Conservation (phyloP, 2,797 vertebrate species). For the Gymnoscopelus braueri region DNA sequence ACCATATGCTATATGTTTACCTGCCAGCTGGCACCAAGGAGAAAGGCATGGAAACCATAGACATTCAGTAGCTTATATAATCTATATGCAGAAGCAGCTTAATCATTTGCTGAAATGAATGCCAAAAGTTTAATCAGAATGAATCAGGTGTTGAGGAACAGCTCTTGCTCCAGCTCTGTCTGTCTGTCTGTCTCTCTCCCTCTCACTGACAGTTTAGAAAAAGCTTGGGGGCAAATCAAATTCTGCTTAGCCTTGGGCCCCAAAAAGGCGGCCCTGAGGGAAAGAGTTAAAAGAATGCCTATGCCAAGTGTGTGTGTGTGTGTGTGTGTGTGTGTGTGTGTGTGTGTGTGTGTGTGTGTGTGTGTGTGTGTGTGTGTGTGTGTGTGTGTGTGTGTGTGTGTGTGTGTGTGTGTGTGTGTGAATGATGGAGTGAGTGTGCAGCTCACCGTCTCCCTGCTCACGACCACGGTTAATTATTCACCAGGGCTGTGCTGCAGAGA, state of each 20-base stretch:
- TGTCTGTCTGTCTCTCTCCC: too few relatives aligned
- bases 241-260: neutral
- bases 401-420: conserved; percentile 58
- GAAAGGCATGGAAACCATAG: too few relatives aligned
- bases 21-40: too few relatives aligned
- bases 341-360: neutral
- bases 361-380: neutral
- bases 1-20: too few relatives aligned
- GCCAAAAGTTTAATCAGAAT: too few relatives aligned
- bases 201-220: neutral
- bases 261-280: conserved; percentile 6
- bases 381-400: conserved; percentile 47
- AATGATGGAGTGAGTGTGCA: conserved; percentile 60
- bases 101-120: too few relatives aligned
- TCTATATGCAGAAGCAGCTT: too few relatives aligned
- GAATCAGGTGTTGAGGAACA: too few relatives aligned
- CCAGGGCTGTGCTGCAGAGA: conserved; percentile 75
- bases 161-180: too few relatives aligned
- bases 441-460: conserved; percentile 77
- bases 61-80: too few relatives aligned
- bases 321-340: conserved; percentile 2
- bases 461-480: conserved; percentile 79
- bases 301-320: conserved; percentile 33
- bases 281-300: conserved; percentile 36
- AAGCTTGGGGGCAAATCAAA: neutral